Base-by-base conservation (phyloP, 2,797 vertebrate species). In the Crenuchus spilurus region DNA sequence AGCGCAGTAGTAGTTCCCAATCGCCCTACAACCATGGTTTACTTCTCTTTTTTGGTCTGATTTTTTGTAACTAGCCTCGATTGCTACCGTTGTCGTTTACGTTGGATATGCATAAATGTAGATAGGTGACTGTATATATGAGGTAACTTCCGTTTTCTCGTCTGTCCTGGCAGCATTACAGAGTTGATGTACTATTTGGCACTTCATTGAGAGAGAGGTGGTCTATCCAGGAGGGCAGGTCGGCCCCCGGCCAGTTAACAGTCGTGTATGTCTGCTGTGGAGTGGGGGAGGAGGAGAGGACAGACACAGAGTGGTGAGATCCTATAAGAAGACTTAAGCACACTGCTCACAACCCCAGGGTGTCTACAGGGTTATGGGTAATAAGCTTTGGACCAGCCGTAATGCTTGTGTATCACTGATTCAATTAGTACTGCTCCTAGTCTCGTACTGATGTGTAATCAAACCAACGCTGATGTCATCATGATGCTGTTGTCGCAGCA, bases 191-290 rank as follows among this genome's bases (percentile, higher is more conserved):
- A 82, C 88, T 90, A 91, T 94, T 94, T 94, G 92, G 93, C 93
- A 94, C 92, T 94, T 94, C 86, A 91, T 93, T 92, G 91, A 91
- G 90, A 92, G 88, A 90, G 81, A 88, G 88, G 87, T 82, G 80
- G 86, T 84, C 89, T 77, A 88, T 91, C 73, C 62, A 84, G 64
- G 84, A 82, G 86, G 86, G 86, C 89, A 86, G 88, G 86, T 84
- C 70, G 77, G n/a, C n/a, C 88, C 85, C 83, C 86, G 87, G 90
- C 92, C 91, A 90, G 90, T 92, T 93, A 94, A 93, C 92, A 94
- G 93, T 94, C 92, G 87, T 89, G 92, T 89, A 88, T 87, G 89
- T 88, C 87, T 88, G 90, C 90, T 88, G 89, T 91, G 84, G 86
- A 79, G 46, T 61, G 55, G 46, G 44, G 39, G 82, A 84, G 84